A percentile compares a stretch with the other conserved stretches of the same genome.
Evolutionary conservation across 2,888 invertebrate species (phyloP).

Genomic region (Cryptus viduatorius): DNA sequence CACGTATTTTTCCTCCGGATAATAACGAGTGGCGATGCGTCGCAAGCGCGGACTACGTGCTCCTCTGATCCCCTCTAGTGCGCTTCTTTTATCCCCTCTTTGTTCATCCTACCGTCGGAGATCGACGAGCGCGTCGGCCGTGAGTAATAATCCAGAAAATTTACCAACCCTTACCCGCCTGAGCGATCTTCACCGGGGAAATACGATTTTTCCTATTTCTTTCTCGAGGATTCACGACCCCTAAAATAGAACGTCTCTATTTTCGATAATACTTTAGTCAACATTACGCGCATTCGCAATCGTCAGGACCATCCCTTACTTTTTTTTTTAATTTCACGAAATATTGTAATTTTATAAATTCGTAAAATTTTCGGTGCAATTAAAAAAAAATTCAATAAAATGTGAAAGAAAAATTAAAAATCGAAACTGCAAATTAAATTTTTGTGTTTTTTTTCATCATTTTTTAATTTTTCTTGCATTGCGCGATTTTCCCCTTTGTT

Average conservation of each 20-base stretch:
- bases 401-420: too few relatives aligned
- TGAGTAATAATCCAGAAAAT: constrained; percentile 74
- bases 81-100: constrained; percentile 22
- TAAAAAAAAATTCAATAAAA: too few relatives aligned
- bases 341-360: too few relatives aligned
- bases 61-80: not conserved
- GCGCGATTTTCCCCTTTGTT: too few relatives aligned
- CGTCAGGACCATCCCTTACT: too few relatives aligned
- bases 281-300: too few relatives aligned
- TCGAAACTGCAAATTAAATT: too few relatives aligned
- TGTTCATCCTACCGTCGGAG: constrained; percentile 30
- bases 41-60: constrained; percentile 28
- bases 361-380: too few relatives aligned
- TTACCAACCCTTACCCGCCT: constrained; percentile 39
- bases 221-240: not conserved
- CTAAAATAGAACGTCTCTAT: too few relatives aligned
- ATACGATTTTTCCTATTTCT: not conserved
- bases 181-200: not conserved
- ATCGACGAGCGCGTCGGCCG: constrained; percentile 66
- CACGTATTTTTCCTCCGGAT: constrained; percentile 36
- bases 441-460: too few relatives aligned
- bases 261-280: too few relatives aligned
- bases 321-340: too few relatives aligned
- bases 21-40: constrained; percentile 42
- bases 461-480: not conserved